Conservation (phyloP, 2,113 vertebrate species). For the Clarias batrachus region DNA sequence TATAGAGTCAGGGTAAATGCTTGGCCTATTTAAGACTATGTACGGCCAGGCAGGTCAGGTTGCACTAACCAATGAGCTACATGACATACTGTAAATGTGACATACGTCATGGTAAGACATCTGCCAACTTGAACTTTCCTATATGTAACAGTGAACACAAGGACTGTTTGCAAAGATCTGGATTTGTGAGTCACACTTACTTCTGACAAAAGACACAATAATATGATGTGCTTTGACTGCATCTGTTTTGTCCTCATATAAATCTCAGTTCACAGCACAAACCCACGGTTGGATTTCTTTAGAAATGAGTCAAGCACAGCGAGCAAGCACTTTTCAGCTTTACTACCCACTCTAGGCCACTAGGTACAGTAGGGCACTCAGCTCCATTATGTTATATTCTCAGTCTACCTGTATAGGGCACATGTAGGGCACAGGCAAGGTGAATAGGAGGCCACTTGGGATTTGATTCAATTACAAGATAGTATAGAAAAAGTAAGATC, state of each 20-base stretch:
- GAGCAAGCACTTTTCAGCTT: background rate
- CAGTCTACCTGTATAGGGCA: background rate
- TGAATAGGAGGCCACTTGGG: background rate
- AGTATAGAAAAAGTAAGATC: background rate
- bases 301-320: background rate
- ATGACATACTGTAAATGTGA: constrained; percentile 3
- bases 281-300: background rate
- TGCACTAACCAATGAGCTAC: constrained; percentile 1
- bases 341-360: background rate
- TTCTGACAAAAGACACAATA: background rate
- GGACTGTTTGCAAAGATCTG: background rate
- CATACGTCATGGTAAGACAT: background rate
- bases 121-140: constrained; percentile 4
- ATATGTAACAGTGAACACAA: background rate
- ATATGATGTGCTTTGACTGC: background rate
- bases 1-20: background rate
- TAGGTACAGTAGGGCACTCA: background rate
- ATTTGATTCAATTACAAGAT: background rate
- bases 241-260: background rate
- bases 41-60: constrained; percentile 18
- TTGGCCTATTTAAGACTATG: background rate
- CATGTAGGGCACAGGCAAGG: background rate
- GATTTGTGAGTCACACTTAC: background rate
- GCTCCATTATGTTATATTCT: background rate
- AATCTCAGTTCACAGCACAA: background rate